Base-by-base conservation (phyloP, 2,797 vertebrate genomes). In the Silurus lanzhouensis region DNA sequence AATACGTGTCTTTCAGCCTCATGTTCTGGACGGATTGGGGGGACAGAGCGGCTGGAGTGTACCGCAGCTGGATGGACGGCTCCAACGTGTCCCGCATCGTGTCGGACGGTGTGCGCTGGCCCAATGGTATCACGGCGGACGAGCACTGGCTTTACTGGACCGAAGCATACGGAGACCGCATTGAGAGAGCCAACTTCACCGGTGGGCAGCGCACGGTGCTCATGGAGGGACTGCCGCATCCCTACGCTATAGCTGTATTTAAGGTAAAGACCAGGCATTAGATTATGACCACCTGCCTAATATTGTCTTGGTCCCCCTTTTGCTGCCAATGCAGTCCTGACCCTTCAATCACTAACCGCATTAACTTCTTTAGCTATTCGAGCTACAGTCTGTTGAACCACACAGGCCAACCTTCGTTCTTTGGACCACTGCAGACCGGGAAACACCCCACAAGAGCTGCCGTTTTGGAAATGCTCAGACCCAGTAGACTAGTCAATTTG, bases 11-110 rank as follows among this genome's bases (percentile, higher is more conserved):
- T 70, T 57, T 15, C 91, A 99, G 98, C 82, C 83, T 99, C 90
- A 99, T 99, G 98, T 99, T 99, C 93, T 99, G 98, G 98, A 99
- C 98, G 0, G 98, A 99, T 93, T 99, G 98, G 98, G 98, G 98
- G 0, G 97, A 99, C 89, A 90, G 94, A 46, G 95, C 95, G 0
- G 96, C 97, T 0, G 98, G 98, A 0, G 94, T 99, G 81, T 99
- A 99, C 93, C 94, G 96, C 12, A 96, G 97, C 38, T 95, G 95
- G 90, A 99, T 99, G 98, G 98, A 99, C 0, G 98, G 97, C 4
- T 96, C 96, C 0, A 95, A 92, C 0, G 94, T 95, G 0, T 89
- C 92, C 0, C 94, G 95, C 86, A 96, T 99, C 0, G 96, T 97
- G 70, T 96, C 96, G 0, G 97, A 97, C 76, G 97, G 97, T 0